phyloP scores from a whole-genome alignment of 1,140 invertebrate species.

The Hyles euphorbiae region DNA sequence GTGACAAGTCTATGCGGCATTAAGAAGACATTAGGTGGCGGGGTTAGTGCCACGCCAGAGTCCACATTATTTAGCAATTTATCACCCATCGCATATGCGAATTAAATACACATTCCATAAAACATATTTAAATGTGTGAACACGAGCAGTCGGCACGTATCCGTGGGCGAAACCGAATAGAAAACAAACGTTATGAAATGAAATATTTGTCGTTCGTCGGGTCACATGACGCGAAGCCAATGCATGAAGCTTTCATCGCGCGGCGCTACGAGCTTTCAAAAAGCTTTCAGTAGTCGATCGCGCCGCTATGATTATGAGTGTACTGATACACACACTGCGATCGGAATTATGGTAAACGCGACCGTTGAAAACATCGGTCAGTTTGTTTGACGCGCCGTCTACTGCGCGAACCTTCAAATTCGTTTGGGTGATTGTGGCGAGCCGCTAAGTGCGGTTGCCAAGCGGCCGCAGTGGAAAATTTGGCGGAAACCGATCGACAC shows the following conservation, averaged over 20 bases:
- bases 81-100: constrained; percentile 35
- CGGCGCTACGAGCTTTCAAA: constrained; percentile 62
- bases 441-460: constrained; percentile 46
- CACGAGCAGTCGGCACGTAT: no score
- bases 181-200: constrained; percentile 18
- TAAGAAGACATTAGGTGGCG: constrained; percentile 67
- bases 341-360: constrained; percentile 26
- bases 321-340: constrained; percentile 33
- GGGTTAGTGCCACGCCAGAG: constrained; percentile 30
- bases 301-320: constrained; percentile 46
- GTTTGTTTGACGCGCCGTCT: constrained; percentile 15
- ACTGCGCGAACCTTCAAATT: constrained; percentile 27
- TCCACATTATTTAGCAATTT: constrained; percentile 63
- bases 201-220: constrained; percentile 25
- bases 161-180: background rate
- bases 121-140: background rate
- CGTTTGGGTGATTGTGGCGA: constrained; percentile 37
- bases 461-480: constrained; percentile 59
- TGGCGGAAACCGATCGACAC: constrained; percentile 58
- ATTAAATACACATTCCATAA: constrained; percentile 7
- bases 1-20: constrained; percentile 65
- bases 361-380: constrained; percentile 10
- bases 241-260: constrained; percentile 52
- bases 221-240: constrained; percentile 40
- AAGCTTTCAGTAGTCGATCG: constrained; percentile 64